phyloP scores from a whole-genome alignment of 2,113 vertebrate species.

The Caretta caretta region DNA sequence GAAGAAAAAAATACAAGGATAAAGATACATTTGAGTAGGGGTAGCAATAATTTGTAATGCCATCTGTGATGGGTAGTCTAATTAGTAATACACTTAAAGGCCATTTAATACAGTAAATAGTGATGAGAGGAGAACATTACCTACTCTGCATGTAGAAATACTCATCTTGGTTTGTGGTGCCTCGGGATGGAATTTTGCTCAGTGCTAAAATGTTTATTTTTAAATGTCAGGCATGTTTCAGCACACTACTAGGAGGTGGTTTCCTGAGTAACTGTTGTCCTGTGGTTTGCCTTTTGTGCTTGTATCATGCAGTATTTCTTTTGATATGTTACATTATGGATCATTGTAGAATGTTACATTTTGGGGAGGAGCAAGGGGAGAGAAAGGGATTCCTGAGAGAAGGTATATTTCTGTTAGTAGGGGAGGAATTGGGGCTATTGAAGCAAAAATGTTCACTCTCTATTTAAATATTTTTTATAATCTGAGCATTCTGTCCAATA shows the following conservation, averaged over 20 bases:
- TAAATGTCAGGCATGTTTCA: constrained; percentile 14
- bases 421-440: background rate
- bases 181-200: background rate
- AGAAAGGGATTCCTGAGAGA: background rate
- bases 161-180: background rate
- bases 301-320: accelerated
- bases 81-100: constrained; percentile 44
- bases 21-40: background rate
- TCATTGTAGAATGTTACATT: accelerated
- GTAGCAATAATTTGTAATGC: constrained; percentile 34
- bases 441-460: background rate
- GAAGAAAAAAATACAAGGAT: background rate
- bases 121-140: background rate
- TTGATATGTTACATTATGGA: background rate
- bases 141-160: background rate
- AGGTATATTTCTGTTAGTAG: background rate
- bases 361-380: background rate
- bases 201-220: constrained; percentile 29
- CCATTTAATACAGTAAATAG: constrained; percentile 25
- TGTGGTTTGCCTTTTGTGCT: accelerated
- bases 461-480: background rate
- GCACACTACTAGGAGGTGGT: constrained; percentile 6
- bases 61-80: constrained; percentile 24
- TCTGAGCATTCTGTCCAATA: background rate
- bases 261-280: constrained; percentile 8